A percentile compares a stretch with the other conserved stretches of the same genome.
These are phyloP conservation scores for Bucco capensis DNA, from an alignment of 2,113 vertebrate species.

Conservation along the genomic window DNA sequence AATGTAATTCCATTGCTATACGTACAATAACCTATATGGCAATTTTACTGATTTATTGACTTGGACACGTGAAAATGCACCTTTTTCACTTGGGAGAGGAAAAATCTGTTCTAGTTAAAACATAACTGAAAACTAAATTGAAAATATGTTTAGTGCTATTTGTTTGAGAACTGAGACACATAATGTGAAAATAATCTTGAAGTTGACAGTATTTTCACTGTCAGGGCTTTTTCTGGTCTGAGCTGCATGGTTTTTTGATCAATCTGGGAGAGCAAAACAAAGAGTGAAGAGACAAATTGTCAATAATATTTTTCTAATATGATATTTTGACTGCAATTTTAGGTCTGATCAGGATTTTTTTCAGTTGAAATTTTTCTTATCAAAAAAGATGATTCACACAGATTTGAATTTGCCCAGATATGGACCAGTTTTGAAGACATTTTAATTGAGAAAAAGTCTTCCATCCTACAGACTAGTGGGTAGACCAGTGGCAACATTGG, in stretches of 20 bases:
- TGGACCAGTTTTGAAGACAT: neutral
- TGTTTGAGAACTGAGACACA: neutral
- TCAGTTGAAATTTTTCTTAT: neutral
- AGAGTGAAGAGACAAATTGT: neutral
- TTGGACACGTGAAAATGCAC: neutral
- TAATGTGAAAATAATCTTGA: neutral
- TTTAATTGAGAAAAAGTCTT: neutral
- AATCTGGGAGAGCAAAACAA: neutral
- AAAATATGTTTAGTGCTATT: neutral
- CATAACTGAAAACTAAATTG: neutral
- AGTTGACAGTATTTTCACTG: neutral
- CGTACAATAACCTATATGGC: neutral
- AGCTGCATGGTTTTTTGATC: neutral
- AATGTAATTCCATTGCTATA: neutral
- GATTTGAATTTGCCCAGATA: neutral
- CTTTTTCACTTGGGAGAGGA: neutral
- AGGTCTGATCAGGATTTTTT: neutral
- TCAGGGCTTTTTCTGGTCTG: neutral
- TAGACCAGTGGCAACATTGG: neutral
- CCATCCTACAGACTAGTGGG: neutral
- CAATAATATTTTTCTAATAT: neutral
- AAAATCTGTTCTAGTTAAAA: neutral
- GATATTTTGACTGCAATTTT: neutral
- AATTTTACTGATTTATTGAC: neutral
- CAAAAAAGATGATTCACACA: neutral